Evolutionary conservation across 2,797 vertebrate genomes (phyloP), one percentile per base, ranked within the genome.

Genomic region (Trematomus bernacchii): DNA sequence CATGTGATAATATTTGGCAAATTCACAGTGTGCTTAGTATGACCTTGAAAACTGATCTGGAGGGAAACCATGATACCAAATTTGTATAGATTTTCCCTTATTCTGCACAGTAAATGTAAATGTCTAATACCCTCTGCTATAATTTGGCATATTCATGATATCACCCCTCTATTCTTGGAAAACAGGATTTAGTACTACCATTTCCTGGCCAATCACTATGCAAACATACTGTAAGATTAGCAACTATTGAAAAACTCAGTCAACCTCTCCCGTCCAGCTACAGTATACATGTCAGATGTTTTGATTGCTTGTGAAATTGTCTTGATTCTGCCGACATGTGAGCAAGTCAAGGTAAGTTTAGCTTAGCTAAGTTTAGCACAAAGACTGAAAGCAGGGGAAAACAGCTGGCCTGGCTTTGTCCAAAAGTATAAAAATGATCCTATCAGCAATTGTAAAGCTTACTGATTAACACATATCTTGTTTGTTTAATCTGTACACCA

Each of bases 121-220:
- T 30, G 18, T 48, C 27, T 54, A 73, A 70, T 79, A 15, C 15
- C 47, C 50, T 65, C 18, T 42, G 16, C 21, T 53, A 13, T 46
- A 55, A 62, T 58, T 58, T 51, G 30, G 65, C 37, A 58, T 71
- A 71, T 27, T 19, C 47, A 7, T 19, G 27, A 66, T 69, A 76
- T 82, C 86, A 75, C 77, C 52, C 42, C 27, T 27, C 30, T 61
- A 54, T 86, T 55, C 74, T 44, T 58, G 37, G 57, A 73, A 78
- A 78, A 58, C 47, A 61, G 70, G 53, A 80, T 52, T 65, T 13
- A 74, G 48, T 21, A 44, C 54, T 11, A 58, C 57, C 10, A 7
- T 40, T 75, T 77, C 44, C 52, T 62, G 42, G 18, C 55, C 69
- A 57, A 51, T 58, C 52, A n/a, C 23, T 30, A 42, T 8, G 37